Base-by-base conservation (phyloP, 2,797 vertebrate species). In the Limnodromus scolopaceus region DNA sequence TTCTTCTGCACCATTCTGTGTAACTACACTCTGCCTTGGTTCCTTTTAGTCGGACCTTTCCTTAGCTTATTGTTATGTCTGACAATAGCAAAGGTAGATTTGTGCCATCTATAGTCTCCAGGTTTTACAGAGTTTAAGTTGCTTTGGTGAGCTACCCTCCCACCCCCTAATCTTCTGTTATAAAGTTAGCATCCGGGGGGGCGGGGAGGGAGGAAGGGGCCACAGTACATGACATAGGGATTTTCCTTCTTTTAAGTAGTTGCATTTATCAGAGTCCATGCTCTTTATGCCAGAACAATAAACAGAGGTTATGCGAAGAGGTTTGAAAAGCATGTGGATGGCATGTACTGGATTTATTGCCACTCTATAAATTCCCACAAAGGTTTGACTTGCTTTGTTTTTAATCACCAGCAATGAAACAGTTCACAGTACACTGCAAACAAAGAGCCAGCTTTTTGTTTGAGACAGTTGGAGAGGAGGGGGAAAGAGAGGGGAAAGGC, bases 351-450 rank as follows among this genome's bases (percentile, higher is more conserved):
- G 48, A 87, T 93, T 95, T 92, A 94, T 79, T 75, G 85, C 79
- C 89, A 75, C 79, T 93, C 87, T 84, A 63, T 83, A 95, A 90
- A 92, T 95, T 94, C 75, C 81, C 70, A 84, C 86, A 71, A 84
- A 95, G 38, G n/a, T 86, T 84, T 92, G 74, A 63, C 68, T 85
- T 80, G 63, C 71, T 93, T 96, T 96, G 86, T 83, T 95, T 97
- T 93, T 92, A 89, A 84, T 94, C 95, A 86, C 61, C 60, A 90
- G 70, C 80, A 96, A 78, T 93, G 80, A 95, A 96, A 92, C 87
- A 20, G 90, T 91, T 95, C 87, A 79, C 66, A 95, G 89, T 64
- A 66, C 87, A 55, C 64, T 91, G 69, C 80, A 94, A 97, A 96
- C 84, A 96, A 58, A 94, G 79, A 66, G 55, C 5, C 48, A 68